A percentile compares a stretch with the other conserved stretches of the same genome.
Evolutionary conservation across 1,140 invertebrate genomes (phyloP).

Genomic region (Drosophila bocqueti): DNA sequence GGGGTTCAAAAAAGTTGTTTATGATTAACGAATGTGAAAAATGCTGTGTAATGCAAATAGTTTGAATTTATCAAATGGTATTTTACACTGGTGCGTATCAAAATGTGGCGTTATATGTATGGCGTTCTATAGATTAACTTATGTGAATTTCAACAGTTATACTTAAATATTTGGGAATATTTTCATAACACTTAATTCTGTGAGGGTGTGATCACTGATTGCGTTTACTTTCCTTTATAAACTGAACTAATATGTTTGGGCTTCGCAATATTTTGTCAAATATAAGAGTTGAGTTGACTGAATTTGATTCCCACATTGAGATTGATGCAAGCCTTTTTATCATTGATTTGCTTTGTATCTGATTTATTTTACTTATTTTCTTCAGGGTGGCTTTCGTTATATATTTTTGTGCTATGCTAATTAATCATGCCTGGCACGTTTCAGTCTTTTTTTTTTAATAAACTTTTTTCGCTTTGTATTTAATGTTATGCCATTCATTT

Average conservation of each 20-base stretch:
- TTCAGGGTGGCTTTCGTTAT: constrained; percentile 36
- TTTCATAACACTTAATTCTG: not conserved
- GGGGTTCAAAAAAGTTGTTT: not conserved
- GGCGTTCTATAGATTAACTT: not conserved
- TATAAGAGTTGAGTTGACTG: not conserved
- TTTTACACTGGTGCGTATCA: not conserved
- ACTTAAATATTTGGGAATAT: not conserved
- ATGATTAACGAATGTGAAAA: constrained; percentile 4
- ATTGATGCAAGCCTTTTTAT: constrained; percentile 15
- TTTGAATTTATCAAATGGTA: constrained; percentile 1
- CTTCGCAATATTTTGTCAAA: not conserved
- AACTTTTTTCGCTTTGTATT: constrained; percentile 32
- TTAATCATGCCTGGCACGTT: constrained; percentile 67
- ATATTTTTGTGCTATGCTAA: constrained; percentile 62
- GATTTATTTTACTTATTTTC: constrained; percentile 18
- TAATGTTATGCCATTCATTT: constrained; percentile 61
- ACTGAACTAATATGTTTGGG: not conserved
- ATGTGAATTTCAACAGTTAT: not conserved
- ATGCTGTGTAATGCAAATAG: constrained; percentile 12
- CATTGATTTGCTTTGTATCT: constrained; percentile 20
- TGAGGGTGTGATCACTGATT: constrained; percentile 25
- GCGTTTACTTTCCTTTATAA: not conserved
- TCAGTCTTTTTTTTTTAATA: constrained; percentile 25
- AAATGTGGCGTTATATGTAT: not conserved
- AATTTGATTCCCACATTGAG: constrained; percentile 17